phyloP scores from a whole-genome alignment of 2,113 vertebrate genomes.

The Vireo altiloquus region DNA sequence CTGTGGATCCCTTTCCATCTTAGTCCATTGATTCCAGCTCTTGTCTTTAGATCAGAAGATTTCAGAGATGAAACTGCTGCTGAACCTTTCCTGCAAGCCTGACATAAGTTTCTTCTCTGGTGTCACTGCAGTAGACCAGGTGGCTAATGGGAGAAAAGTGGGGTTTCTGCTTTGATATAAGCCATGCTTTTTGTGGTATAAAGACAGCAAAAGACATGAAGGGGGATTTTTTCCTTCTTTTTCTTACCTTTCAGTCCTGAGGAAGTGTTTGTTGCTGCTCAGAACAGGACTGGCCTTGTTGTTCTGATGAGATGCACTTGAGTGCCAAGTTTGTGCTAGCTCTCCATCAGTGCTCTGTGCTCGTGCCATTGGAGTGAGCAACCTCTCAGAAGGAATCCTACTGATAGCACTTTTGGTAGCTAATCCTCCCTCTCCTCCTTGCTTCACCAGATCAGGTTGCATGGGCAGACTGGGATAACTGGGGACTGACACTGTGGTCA shows the following conservation, averaged over 20 bases:
- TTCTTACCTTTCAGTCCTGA: neutral
- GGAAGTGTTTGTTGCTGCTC: neutral
- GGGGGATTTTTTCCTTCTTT: neutral
- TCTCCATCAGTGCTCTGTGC: neutral
- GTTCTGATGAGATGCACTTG: neutral
- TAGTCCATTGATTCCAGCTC: neutral
- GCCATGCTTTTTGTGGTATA: neutral
- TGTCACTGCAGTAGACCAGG: neutral
- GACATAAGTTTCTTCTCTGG: neutral
- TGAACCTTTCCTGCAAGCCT: neutral
- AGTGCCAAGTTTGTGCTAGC: constrained; percentile 13
- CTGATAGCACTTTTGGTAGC: neutral
- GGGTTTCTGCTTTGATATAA: neutral
- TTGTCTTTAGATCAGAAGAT: neutral
- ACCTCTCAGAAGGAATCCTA: constrained; percentile 2
- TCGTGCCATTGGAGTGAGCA: neutral
- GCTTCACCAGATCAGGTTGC: neutral
- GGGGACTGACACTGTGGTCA: neutral
- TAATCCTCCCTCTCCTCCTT: neutral
- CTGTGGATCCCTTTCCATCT: neutral
- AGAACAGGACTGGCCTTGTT: constrained; percentile 8
- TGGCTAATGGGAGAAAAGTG: neutral
- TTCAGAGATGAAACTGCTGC: neutral
- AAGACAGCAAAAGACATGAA: neutral
- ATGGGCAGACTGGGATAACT: neutral